Percentiles rank a stretch among this genome's conserved stretches.
Evolutionary conservation across 1,140 invertebrate genomes (phyloP).

Genomic region (Streblospio benedicti): DNA sequence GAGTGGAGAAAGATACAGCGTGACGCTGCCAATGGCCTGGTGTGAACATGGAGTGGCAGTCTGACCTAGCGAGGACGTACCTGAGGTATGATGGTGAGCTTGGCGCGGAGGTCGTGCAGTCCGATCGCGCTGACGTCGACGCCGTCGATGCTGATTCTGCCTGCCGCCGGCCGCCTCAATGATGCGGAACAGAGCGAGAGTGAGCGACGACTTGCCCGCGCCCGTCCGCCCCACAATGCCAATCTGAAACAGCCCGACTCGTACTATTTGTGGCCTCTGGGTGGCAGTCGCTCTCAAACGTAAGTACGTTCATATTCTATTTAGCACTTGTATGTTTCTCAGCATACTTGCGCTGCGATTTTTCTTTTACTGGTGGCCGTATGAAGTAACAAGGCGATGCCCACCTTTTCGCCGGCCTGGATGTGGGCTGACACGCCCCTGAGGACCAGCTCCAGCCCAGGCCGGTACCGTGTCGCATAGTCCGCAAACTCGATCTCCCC

Average conservation of each 20-base stretch:
- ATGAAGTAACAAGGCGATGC: too few species aligned
- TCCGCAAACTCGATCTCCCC: slow-evolving; percentile 67
- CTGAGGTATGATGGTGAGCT: slow-evolving; percentile 29
- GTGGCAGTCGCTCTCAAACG: slow-evolving; percentile 51
- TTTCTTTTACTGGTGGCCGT: too few species aligned
- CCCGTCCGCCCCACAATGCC: slow-evolving; percentile 76
- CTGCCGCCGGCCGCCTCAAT: slow-evolving; percentile 47
- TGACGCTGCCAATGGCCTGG: too few species aligned
- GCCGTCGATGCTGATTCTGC: slow-evolving; percentile 59
- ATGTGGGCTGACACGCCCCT: slow-evolving; percentile 63
- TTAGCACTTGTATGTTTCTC: not conserved
- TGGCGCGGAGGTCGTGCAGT: slow-evolving; percentile 38
- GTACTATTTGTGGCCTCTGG: slow-evolving; percentile 46
- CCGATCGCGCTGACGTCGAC: slow-evolving; percentile 51
- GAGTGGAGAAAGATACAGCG: too few species aligned
- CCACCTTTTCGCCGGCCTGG: slow-evolving; percentile 28
- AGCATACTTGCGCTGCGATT: not conserved
- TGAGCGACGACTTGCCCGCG: slow-evolving; percentile 86
- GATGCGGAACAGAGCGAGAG: slow-evolving; percentile 51
- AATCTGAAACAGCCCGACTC: slow-evolving; percentile 45
- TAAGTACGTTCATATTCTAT: slow-evolving; percentile 28
- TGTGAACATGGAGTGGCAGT: too few species aligned
- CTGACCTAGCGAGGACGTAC: slow-evolving; percentile 48
- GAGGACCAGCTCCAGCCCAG: slow-evolving; percentile 71
- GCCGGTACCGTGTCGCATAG: slow-evolving; percentile 65